phyloP scores from a whole-genome alignment of 1,140 invertebrate species.

The Brachionus rubens region DNA sequence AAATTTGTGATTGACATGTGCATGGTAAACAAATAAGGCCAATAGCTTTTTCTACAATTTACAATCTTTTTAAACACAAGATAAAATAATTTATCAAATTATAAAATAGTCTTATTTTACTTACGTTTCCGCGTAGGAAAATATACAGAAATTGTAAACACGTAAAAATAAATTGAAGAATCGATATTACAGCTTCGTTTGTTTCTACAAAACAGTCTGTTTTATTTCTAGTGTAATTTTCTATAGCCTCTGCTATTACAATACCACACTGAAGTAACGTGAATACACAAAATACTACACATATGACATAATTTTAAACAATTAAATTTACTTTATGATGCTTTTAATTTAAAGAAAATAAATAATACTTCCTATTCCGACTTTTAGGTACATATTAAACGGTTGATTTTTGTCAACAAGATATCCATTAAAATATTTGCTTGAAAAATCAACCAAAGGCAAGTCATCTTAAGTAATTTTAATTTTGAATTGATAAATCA shows the following conservation, averaged over 20 bases:
- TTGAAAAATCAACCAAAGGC: neutral
- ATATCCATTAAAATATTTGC: constrained; percentile 22
- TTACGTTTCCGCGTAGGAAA: constrained; percentile 1
- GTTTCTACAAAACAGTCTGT: constrained; percentile 10
- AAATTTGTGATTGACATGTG: constrained; percentile 42
- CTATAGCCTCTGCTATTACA: constrained; percentile 20
- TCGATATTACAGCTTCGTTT: neutral
- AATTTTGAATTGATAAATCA: neutral
- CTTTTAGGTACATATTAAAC: constrained; percentile 39
- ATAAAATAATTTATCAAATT: neutral
- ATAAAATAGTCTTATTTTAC: neutral
- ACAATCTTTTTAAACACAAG: constrained; percentile 19
- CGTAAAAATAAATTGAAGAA: constrained; percentile 30
- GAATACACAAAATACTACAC: constrained; percentile 18
- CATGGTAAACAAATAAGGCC: constrained; percentile 21
- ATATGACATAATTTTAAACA: too few species aligned
- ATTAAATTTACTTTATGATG: too few species aligned
- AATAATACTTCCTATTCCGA: constrained; percentile 7
- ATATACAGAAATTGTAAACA: constrained; percentile 41
- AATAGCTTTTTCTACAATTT: neutral
- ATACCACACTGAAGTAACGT: constrained; percentile 13
- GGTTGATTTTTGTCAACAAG: constrained; percentile 36
- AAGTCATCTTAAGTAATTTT: neutral
- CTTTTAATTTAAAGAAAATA: too few species aligned
- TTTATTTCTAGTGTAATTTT: constrained; percentile 23